A percentile compares a stretch with the other conserved stretches of the same genome.
Conservation (phyloP, 1,140 invertebrate species). For the Lanistes nyassanus region DNA sequence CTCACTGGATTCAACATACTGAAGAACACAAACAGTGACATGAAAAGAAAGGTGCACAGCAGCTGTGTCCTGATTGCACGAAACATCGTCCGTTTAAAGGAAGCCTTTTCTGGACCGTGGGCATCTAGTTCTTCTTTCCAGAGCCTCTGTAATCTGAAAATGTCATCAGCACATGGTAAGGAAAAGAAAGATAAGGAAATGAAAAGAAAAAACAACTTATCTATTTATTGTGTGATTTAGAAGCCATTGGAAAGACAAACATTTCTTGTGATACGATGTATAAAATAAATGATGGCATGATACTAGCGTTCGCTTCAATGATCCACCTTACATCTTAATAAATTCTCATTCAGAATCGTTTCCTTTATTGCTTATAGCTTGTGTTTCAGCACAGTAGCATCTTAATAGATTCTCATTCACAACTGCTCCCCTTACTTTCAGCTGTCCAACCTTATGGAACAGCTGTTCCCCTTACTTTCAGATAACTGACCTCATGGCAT, state of each 20-base stretch:
- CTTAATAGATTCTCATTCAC: too few species aligned
- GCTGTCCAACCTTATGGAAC: conserved; percentile 46
- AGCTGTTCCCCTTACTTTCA: too few species aligned
- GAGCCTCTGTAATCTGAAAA: conserved; percentile 59
- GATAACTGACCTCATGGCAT: conserved; percentile 50
- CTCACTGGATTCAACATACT: conserved; percentile 76
- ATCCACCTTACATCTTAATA: too few species aligned
- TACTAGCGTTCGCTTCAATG: too few species aligned
- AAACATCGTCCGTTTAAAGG: conserved; percentile 70
- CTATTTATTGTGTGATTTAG: too few species aligned
- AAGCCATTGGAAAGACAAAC: too few species aligned
- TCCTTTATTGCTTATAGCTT: too few species aligned
- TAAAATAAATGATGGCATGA: too few species aligned
- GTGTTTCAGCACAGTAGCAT: too few species aligned
- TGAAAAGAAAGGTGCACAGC: conserved; percentile 69
- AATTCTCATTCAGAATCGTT: too few species aligned
- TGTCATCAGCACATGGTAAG: not conserved
- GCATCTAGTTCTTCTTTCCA: conserved; percentile 64
- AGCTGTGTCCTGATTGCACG: conserved; percentile 72
- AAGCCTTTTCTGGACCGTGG: conserved; percentile 58
- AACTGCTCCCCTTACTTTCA: too few species aligned
- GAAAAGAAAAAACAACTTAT: not conserved
- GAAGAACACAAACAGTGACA: conserved; percentile 69
- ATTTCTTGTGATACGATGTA: too few species aligned
- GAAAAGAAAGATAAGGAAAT: not conserved